These are phyloP conservation scores for Icerya purchasi DNA, from an alignment of 2,888 invertebrate species.

Conservation along the genomic window DNA sequence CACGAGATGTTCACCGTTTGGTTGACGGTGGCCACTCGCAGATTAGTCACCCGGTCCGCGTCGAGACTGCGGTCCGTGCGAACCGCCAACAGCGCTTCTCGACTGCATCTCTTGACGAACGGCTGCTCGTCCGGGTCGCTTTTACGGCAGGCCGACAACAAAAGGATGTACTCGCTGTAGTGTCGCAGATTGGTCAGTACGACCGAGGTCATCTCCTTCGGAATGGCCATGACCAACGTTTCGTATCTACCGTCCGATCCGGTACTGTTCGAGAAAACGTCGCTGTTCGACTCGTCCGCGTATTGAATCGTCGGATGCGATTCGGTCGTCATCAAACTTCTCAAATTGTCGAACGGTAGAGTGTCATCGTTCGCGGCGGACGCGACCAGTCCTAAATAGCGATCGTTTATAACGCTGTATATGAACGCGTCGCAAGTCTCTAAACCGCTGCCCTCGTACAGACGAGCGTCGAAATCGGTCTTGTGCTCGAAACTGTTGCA, in stretches of 20 bases:
- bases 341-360: background rate
- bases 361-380: slow-evolving; percentile 15
- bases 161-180: slow-evolving; percentile 36
- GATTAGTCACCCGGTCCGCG: slow-evolving; percentile 27
- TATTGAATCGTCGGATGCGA: background rate
- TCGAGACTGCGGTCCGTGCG: slow-evolving; percentile 28
- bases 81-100: slow-evolving; percentile 26
- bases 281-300: slow-evolving; percentile 4
- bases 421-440: slow-evolving; percentile 7
- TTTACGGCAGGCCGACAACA: slow-evolving; percentile 36
- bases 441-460: background rate
- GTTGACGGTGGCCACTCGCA: slow-evolving; percentile 20
- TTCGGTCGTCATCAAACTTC: background rate
- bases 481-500: slow-evolving; percentile 9
- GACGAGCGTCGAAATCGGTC: background rate
- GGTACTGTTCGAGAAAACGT: background rate
- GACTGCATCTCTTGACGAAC: slow-evolving; percentile 26
- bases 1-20: slow-evolving; percentile 29
- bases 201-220: slow-evolving; percentile 1
- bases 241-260: slow-evolving; percentile 4
- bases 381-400: background rate
- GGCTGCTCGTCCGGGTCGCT: slow-evolving; percentile 19
- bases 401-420: slow-evolving; percentile 1
- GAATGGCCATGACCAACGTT: background rate
- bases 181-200: slow-evolving; percentile 29